Conservation (phyloP, 1,140 invertebrate genomes). For the Pseudachorutes palmiensis region DNA sequence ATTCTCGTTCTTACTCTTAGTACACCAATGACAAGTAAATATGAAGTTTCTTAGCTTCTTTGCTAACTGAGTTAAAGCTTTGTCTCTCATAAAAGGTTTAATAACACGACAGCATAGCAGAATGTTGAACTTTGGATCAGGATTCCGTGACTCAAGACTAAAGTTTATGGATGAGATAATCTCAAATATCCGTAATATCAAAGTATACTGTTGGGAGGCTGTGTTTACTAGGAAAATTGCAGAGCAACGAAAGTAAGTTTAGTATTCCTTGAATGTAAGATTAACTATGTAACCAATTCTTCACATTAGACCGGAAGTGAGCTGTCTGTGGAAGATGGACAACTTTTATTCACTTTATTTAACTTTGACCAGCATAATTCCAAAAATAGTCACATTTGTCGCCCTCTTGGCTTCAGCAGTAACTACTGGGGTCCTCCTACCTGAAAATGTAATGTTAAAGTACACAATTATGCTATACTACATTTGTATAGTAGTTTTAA, state of each 20-base stretch:
- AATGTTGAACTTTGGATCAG: not conserved
- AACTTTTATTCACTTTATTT: not conserved
- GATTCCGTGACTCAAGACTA: not conserved
- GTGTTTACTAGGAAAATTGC: not conserved
- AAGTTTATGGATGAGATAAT: not conserved
- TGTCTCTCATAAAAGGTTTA: not conserved
- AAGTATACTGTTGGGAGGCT: not conserved
- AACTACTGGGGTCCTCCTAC: not conserved
- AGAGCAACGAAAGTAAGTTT: not conserved
- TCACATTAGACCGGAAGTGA: not conserved
- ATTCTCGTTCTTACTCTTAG: not conserved
- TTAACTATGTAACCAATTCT: no score
- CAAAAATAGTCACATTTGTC: not conserved
- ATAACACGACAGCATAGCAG: not conserved
- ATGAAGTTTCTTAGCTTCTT: not conserved
- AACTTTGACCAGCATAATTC: not conserved
- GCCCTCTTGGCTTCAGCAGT: not conserved
- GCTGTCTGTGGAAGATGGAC: not conserved
- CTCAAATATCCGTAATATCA: not conserved
- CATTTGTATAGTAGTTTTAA: no score
- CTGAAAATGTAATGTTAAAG: no score
- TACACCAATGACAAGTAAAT: not conserved
- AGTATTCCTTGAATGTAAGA: no score
- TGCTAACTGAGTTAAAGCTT: no score
- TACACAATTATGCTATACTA: not conserved